These are phyloP conservation scores for Gymnoscopelus braueri DNA, from an alignment of 2,797 vertebrate genomes.

Conservation along the genomic window DNA sequence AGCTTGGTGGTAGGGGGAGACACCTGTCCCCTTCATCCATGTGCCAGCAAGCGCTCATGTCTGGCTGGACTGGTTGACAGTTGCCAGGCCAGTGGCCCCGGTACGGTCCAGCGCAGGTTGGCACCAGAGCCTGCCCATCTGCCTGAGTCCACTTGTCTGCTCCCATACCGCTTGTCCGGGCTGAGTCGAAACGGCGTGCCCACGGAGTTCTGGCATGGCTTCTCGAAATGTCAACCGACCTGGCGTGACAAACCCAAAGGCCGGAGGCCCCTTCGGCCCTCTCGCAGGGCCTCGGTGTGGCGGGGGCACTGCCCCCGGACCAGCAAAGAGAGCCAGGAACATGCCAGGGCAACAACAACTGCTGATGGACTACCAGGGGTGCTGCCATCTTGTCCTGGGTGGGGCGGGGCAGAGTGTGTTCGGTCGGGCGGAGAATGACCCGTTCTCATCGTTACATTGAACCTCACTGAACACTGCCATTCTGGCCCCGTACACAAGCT, in stretches of 20 bases:
- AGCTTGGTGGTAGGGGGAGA: constrained; percentile 58
- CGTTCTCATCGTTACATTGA: constrained; percentile 58
- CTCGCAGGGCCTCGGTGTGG: constrained; percentile 50
- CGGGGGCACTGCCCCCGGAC: constrained; percentile 62
- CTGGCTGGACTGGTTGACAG: constrained; percentile 57
- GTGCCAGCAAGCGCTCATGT: constrained; percentile 69
- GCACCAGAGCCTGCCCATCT: constrained; percentile 79
- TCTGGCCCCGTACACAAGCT: constrained; percentile 19
- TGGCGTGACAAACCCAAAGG: constrained; percentile 69
- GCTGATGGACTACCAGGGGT: constrained; percentile 71
- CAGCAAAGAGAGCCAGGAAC: constrained; percentile 71
- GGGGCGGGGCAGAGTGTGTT: constrained; percentile 65
- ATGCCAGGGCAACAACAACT: constrained; percentile 72
- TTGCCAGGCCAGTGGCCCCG: constrained; percentile 77
- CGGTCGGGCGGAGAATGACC: constrained; percentile 50
- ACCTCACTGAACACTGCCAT: constrained; percentile 46
- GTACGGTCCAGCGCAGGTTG: constrained; percentile 70
- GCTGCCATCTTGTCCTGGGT: constrained; percentile 72
- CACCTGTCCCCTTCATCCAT: constrained; percentile 64
- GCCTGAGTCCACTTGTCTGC: constrained; percentile 73
- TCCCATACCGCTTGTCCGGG: constrained; percentile 78
- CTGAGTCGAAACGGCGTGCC: constrained; percentile 66
- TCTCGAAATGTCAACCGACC: constrained; percentile 76
- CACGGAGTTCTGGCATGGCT: constrained; percentile 74
- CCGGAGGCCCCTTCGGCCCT: constrained; percentile 56